A percentile compares a stretch with the other conserved stretches of the same genome.
These are phyloP conservation scores for Heliocidaris erythrogramma DNA, from an alignment of 35 echinoderm and acorn worm genomes.

Conservation along the genomic window DNA sequence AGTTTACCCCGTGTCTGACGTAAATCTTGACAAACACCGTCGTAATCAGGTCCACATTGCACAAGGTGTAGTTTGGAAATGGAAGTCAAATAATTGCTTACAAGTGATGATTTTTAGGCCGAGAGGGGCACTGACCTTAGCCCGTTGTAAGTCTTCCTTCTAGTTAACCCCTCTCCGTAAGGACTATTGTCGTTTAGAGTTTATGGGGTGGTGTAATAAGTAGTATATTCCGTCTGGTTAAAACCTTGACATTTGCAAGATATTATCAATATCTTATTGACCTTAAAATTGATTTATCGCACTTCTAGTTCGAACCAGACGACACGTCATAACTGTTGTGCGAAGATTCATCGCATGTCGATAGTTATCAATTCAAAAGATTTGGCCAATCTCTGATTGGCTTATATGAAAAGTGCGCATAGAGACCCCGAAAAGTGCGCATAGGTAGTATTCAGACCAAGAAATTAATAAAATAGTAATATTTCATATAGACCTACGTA, in stretches of 20 bases:
- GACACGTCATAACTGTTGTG: neutral
- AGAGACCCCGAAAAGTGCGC: neutral
- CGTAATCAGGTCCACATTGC: conserved; percentile 11
- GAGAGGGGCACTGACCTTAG: conserved; percentile 30
- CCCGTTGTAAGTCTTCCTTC: neutral
- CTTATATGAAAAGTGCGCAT: neutral
- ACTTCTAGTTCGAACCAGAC: neutral
- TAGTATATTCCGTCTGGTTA: neutral
- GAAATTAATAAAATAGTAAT: too few relatives aligned
- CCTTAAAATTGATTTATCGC: neutral
- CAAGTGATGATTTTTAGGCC: conserved; percentile 15
- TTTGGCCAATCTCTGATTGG: conserved; percentile 1
- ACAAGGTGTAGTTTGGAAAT: conserved; percentile 37
- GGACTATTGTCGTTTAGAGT: neutral
- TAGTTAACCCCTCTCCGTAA: neutral
- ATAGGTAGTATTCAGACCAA: too few relatives aligned
- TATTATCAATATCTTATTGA: neutral
- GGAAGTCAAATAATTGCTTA: conserved; percentile 42
- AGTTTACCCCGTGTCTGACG: neutral
- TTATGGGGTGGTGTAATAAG: neutral
- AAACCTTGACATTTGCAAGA: neutral
- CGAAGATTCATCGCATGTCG: neutral
- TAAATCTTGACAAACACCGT: neutral
- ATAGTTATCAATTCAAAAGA: neutral
- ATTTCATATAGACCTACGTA: too few relatives aligned